phyloP scores from a whole-genome alignment of 2,113 vertebrate species.

The Cyanoliseus patagonus region DNA sequence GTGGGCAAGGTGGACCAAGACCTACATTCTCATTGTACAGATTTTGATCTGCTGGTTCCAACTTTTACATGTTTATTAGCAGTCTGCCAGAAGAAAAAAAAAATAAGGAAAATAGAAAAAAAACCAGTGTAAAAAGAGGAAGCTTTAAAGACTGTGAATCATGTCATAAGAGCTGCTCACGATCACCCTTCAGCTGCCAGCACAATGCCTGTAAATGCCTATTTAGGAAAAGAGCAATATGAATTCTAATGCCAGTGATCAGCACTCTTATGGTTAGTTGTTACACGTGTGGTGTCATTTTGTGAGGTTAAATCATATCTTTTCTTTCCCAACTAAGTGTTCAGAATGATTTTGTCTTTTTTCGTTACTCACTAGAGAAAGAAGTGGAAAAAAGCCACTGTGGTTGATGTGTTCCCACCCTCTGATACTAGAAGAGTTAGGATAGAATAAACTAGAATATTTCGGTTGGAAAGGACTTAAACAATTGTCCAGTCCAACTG shows the following conservation, averaged over 20 bases:
- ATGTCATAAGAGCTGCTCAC: slow-evolving; percentile 66
- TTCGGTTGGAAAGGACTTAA: not conserved
- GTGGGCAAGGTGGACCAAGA: not conserved
- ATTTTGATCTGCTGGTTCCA: not conserved
- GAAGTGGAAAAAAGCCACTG: not conserved
- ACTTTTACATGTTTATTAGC: slow-evolving; percentile 48
- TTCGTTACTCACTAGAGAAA: not conserved
- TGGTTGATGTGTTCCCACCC: not conserved
- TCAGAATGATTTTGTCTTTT: slow-evolving; percentile 21
- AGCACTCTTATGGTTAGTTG: slow-evolving; percentile 62
- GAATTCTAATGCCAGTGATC: slow-evolving; percentile 56
- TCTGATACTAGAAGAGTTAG: not conserved
- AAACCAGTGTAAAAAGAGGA: not conserved
- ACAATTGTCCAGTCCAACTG: not conserved
- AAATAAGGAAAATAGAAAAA: not conserved
- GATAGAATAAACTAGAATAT: not conserved
- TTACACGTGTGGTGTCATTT: slow-evolving; percentile 1
- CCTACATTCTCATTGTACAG: not conserved
- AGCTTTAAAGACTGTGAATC: slow-evolving; percentile 66
- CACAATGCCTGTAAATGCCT: slow-evolving; percentile 73
- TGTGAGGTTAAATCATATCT: slow-evolving; percentile 49
- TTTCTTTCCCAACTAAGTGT: not conserved
- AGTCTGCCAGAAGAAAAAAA: not conserved
- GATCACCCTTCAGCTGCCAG: slow-evolving; percentile 72
- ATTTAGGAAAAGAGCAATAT: slow-evolving; percentile 73